Evolutionary conservation across 2,113 vertebrate species (phyloP), one percentile per base, ranked within the genome.

Genomic region (Oreochromis spilurus): DNA sequence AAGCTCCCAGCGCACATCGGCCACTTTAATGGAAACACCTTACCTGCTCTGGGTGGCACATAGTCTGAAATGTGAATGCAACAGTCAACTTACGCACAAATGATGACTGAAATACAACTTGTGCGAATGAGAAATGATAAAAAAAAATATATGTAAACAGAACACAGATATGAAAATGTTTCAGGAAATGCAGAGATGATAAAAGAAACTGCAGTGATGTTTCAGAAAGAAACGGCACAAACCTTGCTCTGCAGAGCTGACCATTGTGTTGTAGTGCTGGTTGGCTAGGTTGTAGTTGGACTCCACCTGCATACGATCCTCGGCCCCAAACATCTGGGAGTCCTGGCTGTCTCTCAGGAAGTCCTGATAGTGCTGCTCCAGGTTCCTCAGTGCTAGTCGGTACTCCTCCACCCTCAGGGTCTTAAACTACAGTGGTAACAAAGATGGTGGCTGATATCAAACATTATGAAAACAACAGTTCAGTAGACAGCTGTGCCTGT

Each of bases 301-400:
- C 96, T 99, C 97, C 2, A 97, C 95, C 26, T 97, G 97, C 93
- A 98, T 97, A 6, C 98, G 96, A 94, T 99, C 98, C 6, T 98
- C 98, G 0, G 97, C 96, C 19, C 96, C 97, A 6, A 99, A 99
- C 92, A 95, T 90, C 5, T 96, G 95, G 0, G 98, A 95, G 4
- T 98, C 98, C 95, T 97, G 97, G 89, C 98, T 99, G 93, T 98
- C 97, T 2, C 96, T 94, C 92, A 99, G 92, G 95, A 99, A 99
- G 84, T 97, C 96, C 96, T 98, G 97, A 95, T 98, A 98, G 95
- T 99, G 98, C 4, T 86, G 87, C 91, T 99, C 98, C 92, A 99
- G 95, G 94, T 95, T 97, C 78, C 96, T 95, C 84, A 99, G 95
- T 0, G 96, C 92, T 88, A 97, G 96, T 0, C 96, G 96, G 93